phyloP scores from a whole-genome alignment of 1,140 invertebrate species.

The Dendroctonus valens region DNA sequence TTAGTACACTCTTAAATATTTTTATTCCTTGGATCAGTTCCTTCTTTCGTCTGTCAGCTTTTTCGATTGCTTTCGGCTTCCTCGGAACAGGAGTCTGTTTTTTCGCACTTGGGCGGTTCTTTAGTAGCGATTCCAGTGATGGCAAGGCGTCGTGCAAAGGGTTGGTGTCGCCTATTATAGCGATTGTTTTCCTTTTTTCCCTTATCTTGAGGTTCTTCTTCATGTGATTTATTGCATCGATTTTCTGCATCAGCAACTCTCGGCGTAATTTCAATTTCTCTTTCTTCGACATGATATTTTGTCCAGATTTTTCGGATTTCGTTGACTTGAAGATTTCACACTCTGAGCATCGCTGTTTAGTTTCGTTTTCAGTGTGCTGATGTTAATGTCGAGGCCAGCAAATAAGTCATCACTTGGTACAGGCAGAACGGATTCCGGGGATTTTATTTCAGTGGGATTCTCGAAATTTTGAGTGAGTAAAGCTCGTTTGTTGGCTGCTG shows the following conservation, averaged over 20 bases:
- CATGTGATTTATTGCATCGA: slow-evolving; percentile 55
- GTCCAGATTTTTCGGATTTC: slow-evolving; percentile 37
- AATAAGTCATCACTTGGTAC: slow-evolving; percentile 32
- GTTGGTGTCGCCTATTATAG: slow-evolving; percentile 53
- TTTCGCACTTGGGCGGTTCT: slow-evolving; percentile 28
- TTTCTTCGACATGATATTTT: slow-evolving; percentile 39
- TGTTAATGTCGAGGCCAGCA: slow-evolving; percentile 36
- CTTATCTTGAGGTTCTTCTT: slow-evolving; percentile 78
- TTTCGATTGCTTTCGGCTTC: slow-evolving; percentile 40
- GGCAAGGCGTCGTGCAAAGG: slow-evolving; percentile 45
- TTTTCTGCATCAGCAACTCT: slow-evolving; percentile 42
- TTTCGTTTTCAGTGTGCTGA: slow-evolving; percentile 29
- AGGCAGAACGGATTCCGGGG: background rate
- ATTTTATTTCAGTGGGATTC: background rate
- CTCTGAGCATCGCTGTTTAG: slow-evolving; percentile 36
- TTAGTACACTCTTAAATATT: slow-evolving; percentile 40
- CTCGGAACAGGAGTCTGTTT: slow-evolving; percentile 16
- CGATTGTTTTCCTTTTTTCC: slow-evolving; percentile 61
- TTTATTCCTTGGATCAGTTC: slow-evolving; percentile 38
- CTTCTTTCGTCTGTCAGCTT: slow-evolving; percentile 40
- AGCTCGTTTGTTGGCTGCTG: slow-evolving; percentile 5
- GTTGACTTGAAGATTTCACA: slow-evolving; percentile 38
- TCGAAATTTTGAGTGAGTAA: background rate
- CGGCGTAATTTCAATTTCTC: slow-evolving; percentile 42
- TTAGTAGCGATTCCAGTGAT: slow-evolving; percentile 41